Evolutionary conservation across 2,797 vertebrate genomes (phyloP), one percentile per base, ranked within the genome.

Genomic region (Manis crassicaudata): DNA sequence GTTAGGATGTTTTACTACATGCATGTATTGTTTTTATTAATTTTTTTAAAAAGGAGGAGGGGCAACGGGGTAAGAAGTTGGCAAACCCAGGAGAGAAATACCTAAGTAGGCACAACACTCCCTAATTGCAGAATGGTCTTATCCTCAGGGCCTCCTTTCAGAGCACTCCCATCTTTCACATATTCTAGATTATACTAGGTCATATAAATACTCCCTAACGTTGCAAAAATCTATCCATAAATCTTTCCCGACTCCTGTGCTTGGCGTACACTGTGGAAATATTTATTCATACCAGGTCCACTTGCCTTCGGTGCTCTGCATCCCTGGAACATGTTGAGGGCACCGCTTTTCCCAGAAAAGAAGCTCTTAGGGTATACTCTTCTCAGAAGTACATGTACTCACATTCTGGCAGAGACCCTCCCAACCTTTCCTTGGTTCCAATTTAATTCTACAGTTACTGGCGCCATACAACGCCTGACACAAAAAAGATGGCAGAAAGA

Each of bases 401-500:
- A 29, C 56, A 89, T 29, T 65, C 21, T 18, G 50, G 43, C 13
- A 67, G 29, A 29, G 35, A 94, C 3, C 9, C 35, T 43, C 58
- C 65, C 17, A 77, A 6, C 13, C 18, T 84, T 56, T 27, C 43
- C 63, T 80, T 0, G 4, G 18, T 20, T 91, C 9, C 89, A 82
- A 54, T 43, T 87, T 58, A 80, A 14, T 54, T 58, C 67, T 82
- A 46, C 58, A 72, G 32, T 60, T 35, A 73, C 29, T 23, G 3
- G 37, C n/a, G 75, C 27, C 29, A 86, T 50, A 86, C 58, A 83
- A 20, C 56, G 46, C 23, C 75, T 68, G 50, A 86, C 40, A 89
- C 60, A 52, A 92, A 37, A 79, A 95, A 76, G 81, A 77, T 67
- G 50, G 82, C 50, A 50, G 60, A 32, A 90, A 65, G 21, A 94